These are phyloP conservation scores for Neoitamus cyanurus DNA, from an alignment of 2,888 invertebrate species.

Conservation along the genomic window DNA sequence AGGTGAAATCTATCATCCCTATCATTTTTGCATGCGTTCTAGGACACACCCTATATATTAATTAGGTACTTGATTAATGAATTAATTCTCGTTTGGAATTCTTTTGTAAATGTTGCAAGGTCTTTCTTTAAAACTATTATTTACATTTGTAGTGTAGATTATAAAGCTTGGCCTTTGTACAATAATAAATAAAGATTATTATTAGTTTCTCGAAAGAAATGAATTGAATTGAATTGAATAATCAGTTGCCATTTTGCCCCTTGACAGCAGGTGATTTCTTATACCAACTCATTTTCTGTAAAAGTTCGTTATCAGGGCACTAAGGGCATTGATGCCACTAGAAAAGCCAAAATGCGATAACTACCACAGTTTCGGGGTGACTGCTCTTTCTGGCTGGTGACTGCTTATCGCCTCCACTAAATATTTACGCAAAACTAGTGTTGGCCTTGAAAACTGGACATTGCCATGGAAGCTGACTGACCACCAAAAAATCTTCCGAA, in stretches of 20 bases:
- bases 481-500: neutral
- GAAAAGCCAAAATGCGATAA: neutral
- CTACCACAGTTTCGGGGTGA: neutral
- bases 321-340: neutral
- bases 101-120: no score
- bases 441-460: conserved; percentile 21
- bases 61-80: no score
- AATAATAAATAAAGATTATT: no score
- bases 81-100: no score
- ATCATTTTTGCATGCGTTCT: no score
- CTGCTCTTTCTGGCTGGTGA: neutral
- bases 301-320: neutral
- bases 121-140: no score
- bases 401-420: conserved; percentile 14
- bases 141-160: no score
- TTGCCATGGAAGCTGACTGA: neutral
- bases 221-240: no score
- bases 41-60: no score
- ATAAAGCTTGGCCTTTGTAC: no score
- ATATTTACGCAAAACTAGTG: conserved; percentile 18
- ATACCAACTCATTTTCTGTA: neutral
- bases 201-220: no score
- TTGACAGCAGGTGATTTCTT: neutral
- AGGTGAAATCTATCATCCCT: no score
- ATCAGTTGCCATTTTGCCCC: neutral